Percentiles rank a stretch among this genome's conserved stretches.
Conservation (phyloP, 2,888 invertebrate genomes). For the Ommatoiulus sabulosus region DNA sequence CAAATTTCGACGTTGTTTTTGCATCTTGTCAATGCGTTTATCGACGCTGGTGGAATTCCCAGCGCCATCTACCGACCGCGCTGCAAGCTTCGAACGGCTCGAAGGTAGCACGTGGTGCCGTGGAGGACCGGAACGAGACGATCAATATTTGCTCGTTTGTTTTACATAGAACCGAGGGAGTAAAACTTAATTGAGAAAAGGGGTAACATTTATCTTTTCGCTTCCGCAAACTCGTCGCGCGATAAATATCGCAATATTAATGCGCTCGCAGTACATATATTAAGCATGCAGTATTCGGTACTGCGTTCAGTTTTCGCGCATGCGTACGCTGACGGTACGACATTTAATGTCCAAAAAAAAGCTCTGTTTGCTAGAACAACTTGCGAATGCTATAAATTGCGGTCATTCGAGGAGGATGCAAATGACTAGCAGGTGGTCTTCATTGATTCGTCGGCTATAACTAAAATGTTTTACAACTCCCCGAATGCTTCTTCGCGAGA, state of each 20-base stretch:
- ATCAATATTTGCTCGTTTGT: conserved; percentile 48
- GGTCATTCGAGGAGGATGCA: neutral
- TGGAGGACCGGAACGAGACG: conserved; percentile 12
- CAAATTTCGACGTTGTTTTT: too few species aligned
- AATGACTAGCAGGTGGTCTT: conserved; percentile 22
- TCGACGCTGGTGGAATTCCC: neutral
- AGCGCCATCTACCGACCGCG: neutral
- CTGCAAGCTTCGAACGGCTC: neutral
- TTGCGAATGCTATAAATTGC: conserved; percentile 37
- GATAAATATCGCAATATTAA: conserved; percentile 26
- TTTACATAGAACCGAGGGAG: conserved; percentile 45
- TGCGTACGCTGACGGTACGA: neutral
- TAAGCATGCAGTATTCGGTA: neutral
- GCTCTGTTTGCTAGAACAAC: neutral
- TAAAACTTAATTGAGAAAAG: conserved; percentile 48
- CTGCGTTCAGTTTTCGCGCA: neutral
- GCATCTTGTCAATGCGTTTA: neutral
- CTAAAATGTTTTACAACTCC: neutral
- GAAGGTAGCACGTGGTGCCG: neutral
- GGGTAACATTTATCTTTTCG: conserved; percentile 22
- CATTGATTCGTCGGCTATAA: conserved; percentile 25
- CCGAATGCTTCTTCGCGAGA: neutral
- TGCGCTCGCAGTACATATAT: neutral
- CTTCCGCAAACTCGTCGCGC: conserved; percentile 13
- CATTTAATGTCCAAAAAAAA: neutral